Evolutionary conservation across 2,797 vertebrate species (phyloP).

Genomic region (Squalus acanthias): DNA sequence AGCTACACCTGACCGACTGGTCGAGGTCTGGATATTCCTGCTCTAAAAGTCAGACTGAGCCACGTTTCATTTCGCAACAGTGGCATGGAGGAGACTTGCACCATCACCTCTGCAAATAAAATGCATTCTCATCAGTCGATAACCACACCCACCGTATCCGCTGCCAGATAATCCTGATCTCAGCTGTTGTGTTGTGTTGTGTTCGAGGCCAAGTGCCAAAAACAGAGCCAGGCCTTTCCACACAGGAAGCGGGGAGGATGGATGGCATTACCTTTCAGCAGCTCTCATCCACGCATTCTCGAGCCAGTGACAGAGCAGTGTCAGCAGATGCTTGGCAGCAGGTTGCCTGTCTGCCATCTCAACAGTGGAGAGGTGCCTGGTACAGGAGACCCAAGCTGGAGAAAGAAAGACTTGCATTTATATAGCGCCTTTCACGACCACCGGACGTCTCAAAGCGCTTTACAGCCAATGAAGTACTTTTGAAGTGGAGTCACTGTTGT

Average conservation of each 20-base stretch:
- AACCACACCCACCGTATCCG: neutral
- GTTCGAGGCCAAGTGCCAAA: neutral
- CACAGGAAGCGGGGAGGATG: neutral
- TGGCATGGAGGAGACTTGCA: neutral
- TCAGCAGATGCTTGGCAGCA: too few relatives aligned
- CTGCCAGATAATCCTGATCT: neutral
- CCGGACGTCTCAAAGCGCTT: too few relatives aligned
- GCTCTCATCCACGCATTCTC: neutral
- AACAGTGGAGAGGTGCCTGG: too few relatives aligned
- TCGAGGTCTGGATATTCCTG: neutral
- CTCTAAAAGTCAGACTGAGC: neutral
- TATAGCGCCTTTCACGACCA: too few relatives aligned
- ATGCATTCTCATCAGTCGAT: neutral
- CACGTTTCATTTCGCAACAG: neutral
- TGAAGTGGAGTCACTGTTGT: too few relatives aligned
- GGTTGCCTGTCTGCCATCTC: too few relatives aligned
- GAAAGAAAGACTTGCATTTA: too few relatives aligned
- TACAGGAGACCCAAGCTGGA: too few relatives aligned
- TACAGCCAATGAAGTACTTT: too few relatives aligned
- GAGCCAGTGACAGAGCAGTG: neutral
- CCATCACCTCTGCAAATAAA: neutral
- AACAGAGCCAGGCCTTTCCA: neutral
- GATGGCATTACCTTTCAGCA: too few relatives aligned
- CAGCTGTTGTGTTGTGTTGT: neutral
- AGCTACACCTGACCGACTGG: neutral